These are phyloP conservation scores for Tupiocoris notatus DNA, from an alignment of 2,888 invertebrate species.

Conservation along the genomic window DNA sequence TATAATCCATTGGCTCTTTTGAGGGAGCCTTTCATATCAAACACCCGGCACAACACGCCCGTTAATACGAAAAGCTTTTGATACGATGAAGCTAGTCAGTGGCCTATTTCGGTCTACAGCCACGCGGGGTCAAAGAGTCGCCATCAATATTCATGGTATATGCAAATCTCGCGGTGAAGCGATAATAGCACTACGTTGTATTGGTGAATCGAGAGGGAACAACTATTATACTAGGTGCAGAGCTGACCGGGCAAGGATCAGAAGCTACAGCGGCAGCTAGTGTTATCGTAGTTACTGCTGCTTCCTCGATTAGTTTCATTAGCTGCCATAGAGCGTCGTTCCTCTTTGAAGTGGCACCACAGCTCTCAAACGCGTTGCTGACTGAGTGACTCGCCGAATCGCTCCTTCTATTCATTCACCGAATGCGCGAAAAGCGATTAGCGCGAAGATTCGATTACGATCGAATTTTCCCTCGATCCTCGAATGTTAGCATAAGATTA, in stretches of 20 bases:
- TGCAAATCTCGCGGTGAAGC: constrained; percentile 22
- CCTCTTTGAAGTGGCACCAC: no score
- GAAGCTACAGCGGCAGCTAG: neutral
- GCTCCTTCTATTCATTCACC: no score
- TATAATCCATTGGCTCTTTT: neutral
- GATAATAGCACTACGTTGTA: constrained; percentile 18
- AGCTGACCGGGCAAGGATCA: neutral
- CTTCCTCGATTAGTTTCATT: neutral
- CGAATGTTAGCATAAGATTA: no score
- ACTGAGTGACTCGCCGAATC: no score
- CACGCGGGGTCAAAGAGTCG: constrained; percentile 22
- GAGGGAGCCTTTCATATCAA: neutral
- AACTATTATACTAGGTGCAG: neutral
- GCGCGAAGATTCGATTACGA: no score
- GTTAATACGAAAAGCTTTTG: neutral
- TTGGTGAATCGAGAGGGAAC: constrained; percentile 20
- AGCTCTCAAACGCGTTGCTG: no score
- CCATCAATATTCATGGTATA: constrained; percentile 31
- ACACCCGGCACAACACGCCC: neutral
- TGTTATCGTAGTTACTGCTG: neutral
- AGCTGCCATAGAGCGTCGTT: neutral
- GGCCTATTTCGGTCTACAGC: neutral
- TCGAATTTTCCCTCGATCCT: no score
- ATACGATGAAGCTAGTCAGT: neutral
- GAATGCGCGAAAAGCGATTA: no score